Conservation (phyloP, 1,140 invertebrate species). For the Fopius arisanus region DNA sequence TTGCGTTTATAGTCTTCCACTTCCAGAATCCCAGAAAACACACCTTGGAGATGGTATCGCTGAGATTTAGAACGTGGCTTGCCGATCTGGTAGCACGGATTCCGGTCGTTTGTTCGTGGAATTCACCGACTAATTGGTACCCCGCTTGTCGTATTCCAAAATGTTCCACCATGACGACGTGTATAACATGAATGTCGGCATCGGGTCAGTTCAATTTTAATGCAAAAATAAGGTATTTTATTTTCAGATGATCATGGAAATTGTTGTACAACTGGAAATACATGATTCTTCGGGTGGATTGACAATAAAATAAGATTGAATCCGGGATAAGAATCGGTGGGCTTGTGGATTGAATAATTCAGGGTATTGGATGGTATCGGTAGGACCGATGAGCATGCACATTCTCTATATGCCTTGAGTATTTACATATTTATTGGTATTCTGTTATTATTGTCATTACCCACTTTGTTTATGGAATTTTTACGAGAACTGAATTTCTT, state of each 20-base stretch:
- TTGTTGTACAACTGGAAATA: neutral
- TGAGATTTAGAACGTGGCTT: conserved; percentile 42
- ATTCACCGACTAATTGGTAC: conserved; percentile 43
- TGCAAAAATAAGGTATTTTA: conserved; percentile 1
- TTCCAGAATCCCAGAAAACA: neutral
- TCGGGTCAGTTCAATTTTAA: conserved; percentile 1
- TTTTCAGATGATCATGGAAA: neutral
- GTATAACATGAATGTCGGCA: neutral
- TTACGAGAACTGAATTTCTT: too few species aligned
- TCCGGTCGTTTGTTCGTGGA: conserved; percentile 43
- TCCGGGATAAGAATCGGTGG: neutral
- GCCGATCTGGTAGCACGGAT: conserved; percentile 44
- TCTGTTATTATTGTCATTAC: neutral
- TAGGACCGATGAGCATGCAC: neutral
- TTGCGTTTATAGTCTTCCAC: neutral
- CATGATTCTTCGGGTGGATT: neutral
- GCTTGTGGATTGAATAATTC: neutral
- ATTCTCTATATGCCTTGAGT: neutral
- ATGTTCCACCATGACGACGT: neutral
- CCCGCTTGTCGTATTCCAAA: neutral
- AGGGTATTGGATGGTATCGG: neutral
- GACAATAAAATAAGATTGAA: neutral
- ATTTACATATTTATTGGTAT: neutral
- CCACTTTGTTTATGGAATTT: too few species aligned
- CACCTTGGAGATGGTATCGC: conserved; percentile 37